These are phyloP conservation scores for Hystrix cristata DNA, from an alignment of 2,113 vertebrate species.

Conservation along the genomic window DNA sequence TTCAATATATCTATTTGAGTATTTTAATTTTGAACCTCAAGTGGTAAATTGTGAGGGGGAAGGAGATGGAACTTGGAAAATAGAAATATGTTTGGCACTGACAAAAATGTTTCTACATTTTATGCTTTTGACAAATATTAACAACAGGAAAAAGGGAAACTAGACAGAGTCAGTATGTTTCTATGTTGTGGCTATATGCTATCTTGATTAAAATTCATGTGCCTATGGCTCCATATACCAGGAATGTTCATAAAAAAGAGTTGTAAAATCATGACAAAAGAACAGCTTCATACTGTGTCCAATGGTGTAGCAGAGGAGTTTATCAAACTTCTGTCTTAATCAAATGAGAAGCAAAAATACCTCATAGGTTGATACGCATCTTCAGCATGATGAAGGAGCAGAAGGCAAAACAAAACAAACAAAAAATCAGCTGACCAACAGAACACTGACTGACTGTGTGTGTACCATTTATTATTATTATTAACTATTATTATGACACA, in stretches of 20 bases:
- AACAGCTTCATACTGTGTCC: not conserved
- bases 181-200: not conserved
- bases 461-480: not conserved
- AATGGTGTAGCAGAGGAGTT: not conserved
- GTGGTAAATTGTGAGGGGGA: not conserved
- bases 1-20: not conserved
- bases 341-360: not conserved
- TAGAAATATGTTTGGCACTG: not conserved
- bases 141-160: not conserved
- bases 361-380: fast-evolving
- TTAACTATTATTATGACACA: not conserved
- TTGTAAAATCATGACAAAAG: not conserved
- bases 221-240: not conserved
- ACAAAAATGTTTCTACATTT: not conserved
- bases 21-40: not conserved
- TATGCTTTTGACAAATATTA: not conserved
- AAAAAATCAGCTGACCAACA: not conserved
- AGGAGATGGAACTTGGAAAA: not conserved
- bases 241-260: not conserved
- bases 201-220: not conserved
- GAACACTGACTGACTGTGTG: too few relatives aligned
- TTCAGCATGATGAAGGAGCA: not conserved
- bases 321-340: not conserved
- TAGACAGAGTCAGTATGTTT: not conserved
- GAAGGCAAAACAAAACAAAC: not conserved